Evolutionary conservation across 23 tunicate species (phyloP), one percentile per base, ranked within the genome.

Genomic region (Ciona savignyi): DNA sequence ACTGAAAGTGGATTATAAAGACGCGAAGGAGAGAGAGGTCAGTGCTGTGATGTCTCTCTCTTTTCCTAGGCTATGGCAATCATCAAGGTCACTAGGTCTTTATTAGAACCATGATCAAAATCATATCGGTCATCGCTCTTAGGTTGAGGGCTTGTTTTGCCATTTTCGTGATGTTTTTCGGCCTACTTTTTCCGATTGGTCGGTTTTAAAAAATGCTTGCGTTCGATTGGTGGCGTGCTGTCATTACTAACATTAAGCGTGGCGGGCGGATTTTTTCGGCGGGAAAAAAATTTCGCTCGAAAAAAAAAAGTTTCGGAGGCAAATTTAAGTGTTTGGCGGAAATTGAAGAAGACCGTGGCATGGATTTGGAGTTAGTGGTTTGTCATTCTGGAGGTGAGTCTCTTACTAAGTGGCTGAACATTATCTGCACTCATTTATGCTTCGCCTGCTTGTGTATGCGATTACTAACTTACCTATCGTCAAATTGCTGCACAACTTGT

Each of bases 21-120:
- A 86, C 22, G 91, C 91, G 24, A 76, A 72, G 48, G 86, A 84
- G 29, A 67, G 76, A 70, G 93, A 92, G 87, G 98, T 92, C 27
- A 30, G 42, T 68, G 42, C 51, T 29, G 51, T 42, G 56, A 9
- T 42, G 9, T 42, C 11, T 15, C 15, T 42, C 9, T 42, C 9
- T 42, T 42, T 42, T 9, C 9, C 9, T 42, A 42, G 15, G 11
- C 9, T 42, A 42, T 15, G 15, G 56, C 56, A 42, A 42, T 42
- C 56, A 42, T 42, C 15, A 42, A 42, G 56, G 15, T 42, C 56
- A 42, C 56, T 42, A 42, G 56, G 11, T 9, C 56, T 6, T 42
- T 42, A 9, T 42, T 42, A 42, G n/a, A n/a, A 9, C 56, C 56
- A 42, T 9, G 15, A 42, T 42, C 56, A 42, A 42, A 42, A 42